These are phyloP conservation scores for Ectemnius continuus DNA, from an alignment of 2,888 invertebrate species.

Conservation along the genomic window DNA sequence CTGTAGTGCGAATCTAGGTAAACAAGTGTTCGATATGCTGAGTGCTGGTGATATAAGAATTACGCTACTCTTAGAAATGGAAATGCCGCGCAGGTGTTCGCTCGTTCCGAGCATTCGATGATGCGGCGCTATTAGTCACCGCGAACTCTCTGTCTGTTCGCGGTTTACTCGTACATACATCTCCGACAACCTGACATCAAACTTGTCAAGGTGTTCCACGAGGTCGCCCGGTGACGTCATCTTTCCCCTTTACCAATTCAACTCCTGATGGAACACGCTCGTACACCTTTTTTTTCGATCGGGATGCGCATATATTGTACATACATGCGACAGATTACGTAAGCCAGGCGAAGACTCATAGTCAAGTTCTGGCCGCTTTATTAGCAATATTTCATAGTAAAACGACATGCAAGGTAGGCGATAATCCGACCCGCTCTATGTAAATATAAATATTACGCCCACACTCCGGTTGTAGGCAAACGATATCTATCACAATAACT, in stretches of 20 bases:
- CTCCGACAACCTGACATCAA: constrained; percentile 62
- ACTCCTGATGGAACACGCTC: not conserved
- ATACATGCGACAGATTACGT: not conserved
- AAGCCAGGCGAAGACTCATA: not conserved
- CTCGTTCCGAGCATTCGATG: not conserved
- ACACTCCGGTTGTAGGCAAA: not conserved
- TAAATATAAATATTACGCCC: not conserved
- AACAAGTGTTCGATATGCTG: not conserved
- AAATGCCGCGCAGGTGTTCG: not conserved
- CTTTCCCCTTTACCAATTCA: constrained; percentile 32
- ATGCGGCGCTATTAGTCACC: not conserved
- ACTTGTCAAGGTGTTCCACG: constrained; percentile 65
- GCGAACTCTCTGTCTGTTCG: not conserved
- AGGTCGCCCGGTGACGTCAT: constrained; percentile 70
- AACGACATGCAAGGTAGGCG: not conserved
- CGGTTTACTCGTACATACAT: not conserved
- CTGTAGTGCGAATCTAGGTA: not conserved
- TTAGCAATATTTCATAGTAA: not conserved
- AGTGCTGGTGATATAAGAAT: not conserved
- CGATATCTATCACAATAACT: not conserved
- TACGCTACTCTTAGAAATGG: not conserved
- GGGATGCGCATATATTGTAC: constrained; percentile 1
- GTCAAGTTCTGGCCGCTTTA: not conserved
- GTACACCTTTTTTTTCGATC: not conserved
- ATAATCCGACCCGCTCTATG: not conserved